phyloP scores from a whole-genome alignment of 37 sponge, comb jelly and placozoan genomes.

The Spongilla lacustris region DNA sequence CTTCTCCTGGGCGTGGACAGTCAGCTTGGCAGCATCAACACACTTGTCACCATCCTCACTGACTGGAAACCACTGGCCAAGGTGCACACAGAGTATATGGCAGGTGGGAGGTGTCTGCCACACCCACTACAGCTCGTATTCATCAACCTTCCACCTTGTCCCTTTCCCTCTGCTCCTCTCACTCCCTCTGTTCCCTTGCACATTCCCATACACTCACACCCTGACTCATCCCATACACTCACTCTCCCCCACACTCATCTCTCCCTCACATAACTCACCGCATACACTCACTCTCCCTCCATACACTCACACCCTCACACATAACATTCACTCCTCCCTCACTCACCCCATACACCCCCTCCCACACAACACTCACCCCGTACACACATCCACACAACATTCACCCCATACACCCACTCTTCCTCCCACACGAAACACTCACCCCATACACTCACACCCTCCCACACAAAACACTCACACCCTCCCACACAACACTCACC shows the following conservation, averaged over 20 bases:
- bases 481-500: neutral
- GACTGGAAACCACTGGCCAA: slow-evolving; percentile 70
- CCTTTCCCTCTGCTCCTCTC: neutral
- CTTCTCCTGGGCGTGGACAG: slow-evolving; percentile 89
- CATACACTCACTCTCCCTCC: too few species aligned
- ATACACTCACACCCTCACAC: too few species aligned
- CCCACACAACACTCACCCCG: neutral
- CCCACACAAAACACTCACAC: neutral
- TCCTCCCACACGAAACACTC: neutral
- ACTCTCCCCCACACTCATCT: neutral
- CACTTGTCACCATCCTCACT: slow-evolving; percentile 67
- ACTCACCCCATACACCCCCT: neutral
- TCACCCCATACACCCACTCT: too few species aligned
- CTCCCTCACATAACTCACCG: neutral
- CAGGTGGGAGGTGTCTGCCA: slow-evolving; percentile 33
- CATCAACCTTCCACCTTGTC: neutral
- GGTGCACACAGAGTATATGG: slow-evolving; percentile 72
- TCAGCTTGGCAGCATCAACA: slow-evolving; percentile 91
- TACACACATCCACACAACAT: too few species aligned
- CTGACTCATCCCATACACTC: neutral
- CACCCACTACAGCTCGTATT: neutral
- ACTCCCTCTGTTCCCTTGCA: neutral
- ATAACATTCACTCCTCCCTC: neutral
- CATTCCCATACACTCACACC: neutral
- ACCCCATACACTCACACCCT: neutral